phyloP scores from a whole-genome alignment of 2,797 vertebrate genomes.

The Alfaro cultratus region DNA sequence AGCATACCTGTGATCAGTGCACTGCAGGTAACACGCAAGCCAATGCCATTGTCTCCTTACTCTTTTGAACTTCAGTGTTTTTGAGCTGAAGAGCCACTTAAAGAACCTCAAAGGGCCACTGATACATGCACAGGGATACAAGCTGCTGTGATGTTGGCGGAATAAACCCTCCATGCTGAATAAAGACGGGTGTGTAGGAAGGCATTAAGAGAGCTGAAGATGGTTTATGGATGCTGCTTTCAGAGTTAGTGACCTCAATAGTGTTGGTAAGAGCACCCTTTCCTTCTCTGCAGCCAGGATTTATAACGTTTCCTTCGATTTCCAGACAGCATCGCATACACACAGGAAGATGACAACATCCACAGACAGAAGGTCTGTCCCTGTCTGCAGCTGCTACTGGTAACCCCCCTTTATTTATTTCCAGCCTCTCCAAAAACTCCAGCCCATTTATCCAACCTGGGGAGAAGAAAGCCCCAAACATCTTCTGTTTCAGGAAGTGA shows the following conservation, averaged over 20 bases:
- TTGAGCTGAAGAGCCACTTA: constrained; percentile 62
- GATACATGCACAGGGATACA: constrained; percentile 11
- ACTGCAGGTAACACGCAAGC: constrained; percentile 20
- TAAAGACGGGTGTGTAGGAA: constrained; percentile 55
- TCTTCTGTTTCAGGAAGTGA: constrained; percentile 69
- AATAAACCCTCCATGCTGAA: constrained; percentile 35
- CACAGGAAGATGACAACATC: constrained; percentile 35
- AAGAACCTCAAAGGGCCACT: constrained; percentile 63
- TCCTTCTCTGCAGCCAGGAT: background rate
- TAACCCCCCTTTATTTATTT: constrained; percentile 28
- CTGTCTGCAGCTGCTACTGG: constrained; percentile 5
- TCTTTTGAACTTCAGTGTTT: constrained; percentile 67
- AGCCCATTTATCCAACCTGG: constrained; percentile 32
- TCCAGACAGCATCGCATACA: background rate
- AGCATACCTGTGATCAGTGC: constrained; percentile 20
- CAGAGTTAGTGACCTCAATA: background rate
- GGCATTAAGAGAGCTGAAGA: constrained; percentile 37
- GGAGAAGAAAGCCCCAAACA: constrained; percentile 45
- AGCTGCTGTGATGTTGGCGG: constrained; percentile 27
- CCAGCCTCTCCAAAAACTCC: constrained; percentile 29
- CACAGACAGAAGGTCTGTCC: constrained; percentile 29
- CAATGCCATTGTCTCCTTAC: constrained; percentile 45
- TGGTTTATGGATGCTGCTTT: constrained; percentile 35
- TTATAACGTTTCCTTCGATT: too few relatives aligned
- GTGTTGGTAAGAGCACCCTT: background rate